Evolutionary conservation across 2,797 vertebrate species (phyloP).

Genomic region (Okamejei kenojei): DNA sequence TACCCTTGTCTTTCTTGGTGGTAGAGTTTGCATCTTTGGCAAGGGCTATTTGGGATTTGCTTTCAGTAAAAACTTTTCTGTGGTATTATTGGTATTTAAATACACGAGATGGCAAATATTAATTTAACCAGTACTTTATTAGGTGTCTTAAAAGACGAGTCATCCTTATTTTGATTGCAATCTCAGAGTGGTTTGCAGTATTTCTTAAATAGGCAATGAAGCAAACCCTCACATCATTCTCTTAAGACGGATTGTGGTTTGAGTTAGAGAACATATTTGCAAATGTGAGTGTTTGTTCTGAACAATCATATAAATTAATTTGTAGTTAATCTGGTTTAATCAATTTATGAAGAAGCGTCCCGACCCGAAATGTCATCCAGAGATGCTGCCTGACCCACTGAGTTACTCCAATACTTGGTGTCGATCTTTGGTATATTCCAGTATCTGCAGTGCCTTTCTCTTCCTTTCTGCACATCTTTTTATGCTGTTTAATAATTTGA

Average conservation of each 20-base stretch:
- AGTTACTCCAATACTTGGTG: too few relatives aligned
- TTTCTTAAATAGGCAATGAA: constrained; percentile 2
- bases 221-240: background rate
- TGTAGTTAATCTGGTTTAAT: background rate
- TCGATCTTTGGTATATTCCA: too few relatives aligned
- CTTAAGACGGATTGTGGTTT: background rate
- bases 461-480: too few relatives aligned
- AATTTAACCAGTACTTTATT: background rate
- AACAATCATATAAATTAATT: background rate
- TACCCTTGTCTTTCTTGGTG: too few relatives aligned
- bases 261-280: background rate
- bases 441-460: too few relatives aligned
- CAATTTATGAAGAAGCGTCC: background rate
- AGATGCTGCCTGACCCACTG: too few relatives aligned
- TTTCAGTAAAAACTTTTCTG: background rate
- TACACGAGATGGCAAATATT: background rate
- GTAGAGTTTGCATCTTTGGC: too few relatives aligned
- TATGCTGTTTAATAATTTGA: too few relatives aligned
- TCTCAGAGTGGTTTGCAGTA: background rate
- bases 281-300: background rate
- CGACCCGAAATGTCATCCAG: too few relatives aligned
- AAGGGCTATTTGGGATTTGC: background rate
- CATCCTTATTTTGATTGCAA: background rate
- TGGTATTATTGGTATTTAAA: background rate
- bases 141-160: background rate